Evolutionary conservation across 2,797 vertebrate genomes (phyloP), one percentile per base, ranked within the genome.

Genomic region (Poecilia wingei): DNA sequence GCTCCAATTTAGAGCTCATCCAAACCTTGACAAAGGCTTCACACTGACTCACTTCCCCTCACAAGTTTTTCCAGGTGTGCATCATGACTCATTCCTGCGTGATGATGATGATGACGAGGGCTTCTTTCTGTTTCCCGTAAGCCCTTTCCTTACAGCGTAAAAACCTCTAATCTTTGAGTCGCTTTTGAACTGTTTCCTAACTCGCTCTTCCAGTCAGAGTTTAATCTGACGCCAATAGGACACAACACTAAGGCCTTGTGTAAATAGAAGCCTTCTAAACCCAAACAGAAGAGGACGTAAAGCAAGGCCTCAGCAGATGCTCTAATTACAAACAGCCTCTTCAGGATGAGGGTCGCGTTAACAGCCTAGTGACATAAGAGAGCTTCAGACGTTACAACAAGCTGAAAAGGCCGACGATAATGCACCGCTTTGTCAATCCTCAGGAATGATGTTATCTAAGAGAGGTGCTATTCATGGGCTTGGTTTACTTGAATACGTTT

Each of bases 201-300:
- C 39, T 4, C 6, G 12, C 68, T 77, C 72, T 88, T 84, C 79
- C 84, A 71, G 39, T 80, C 78, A 83, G 81, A 80, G 68, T 66
- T 59, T 61, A 66, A 77, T 82, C 76, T 91, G 92, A 91, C 84
- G 86, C 75, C 89, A 57, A 86, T 73, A 46, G 79, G 85, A 89
- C 79, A 82, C 85, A 84, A 86, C 90, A 81, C 57, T 39, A 51
- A 57, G 36, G 83, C 74, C 75, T 84, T 2, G 0, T 76, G 85
- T 94, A 94, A 94, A 94, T 88, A 93, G 80, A 85, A 84, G 74
- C 12, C 51, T 81, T 66, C 69, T 18, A 20, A 91, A 91, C 76
- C 88, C 82, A 93, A 94, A 94, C 91, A 94, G 75, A 57, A 7
- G 57, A 81, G 86, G 88, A 84, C 70, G 64, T 91, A 84, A 82